A percentile compares a stretch with the other conserved stretches of the same genome.
phyloP scores from a whole-genome alignment of 2,113 vertebrate species.

The Gymnarchus niloticus region DNA sequence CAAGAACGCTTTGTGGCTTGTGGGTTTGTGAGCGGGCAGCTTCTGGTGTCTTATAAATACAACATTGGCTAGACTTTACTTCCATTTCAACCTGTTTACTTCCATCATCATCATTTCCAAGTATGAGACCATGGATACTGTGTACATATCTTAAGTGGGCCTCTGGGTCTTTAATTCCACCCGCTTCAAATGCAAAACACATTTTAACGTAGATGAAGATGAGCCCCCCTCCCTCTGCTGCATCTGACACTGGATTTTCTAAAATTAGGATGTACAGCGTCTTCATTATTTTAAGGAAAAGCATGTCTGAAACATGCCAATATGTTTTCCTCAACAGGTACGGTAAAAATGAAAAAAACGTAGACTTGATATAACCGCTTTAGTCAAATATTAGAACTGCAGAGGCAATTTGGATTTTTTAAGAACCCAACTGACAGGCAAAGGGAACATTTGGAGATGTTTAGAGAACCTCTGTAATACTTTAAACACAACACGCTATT shows the following conservation, averaged over 20 bases:
- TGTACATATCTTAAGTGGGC: no score
- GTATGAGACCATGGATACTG: no score
- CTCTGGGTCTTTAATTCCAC: neutral
- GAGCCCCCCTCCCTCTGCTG: neutral
- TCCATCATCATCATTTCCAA: neutral
- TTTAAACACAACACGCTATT: neutral
- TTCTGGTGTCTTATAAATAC: neutral
- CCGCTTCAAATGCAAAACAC: neutral
- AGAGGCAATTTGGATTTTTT: neutral
- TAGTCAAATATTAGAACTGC: neutral
- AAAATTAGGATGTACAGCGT: neutral
- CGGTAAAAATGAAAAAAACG: neutral
- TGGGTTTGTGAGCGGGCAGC: neutral
- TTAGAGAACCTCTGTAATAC: neutral
- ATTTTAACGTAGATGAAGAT: neutral
- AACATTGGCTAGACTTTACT: neutral
- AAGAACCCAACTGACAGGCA: neutral
- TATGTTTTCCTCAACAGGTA: neutral
- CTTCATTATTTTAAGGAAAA: neutral
- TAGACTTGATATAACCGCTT: neutral
- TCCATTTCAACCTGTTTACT: neutral
- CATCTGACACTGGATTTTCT: neutral
- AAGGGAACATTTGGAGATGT: conserved; percentile 1
- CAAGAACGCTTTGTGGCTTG: neutral
- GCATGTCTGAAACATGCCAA: neutral